Evolutionary conservation across 2,888 invertebrate species (phyloP).

Genomic region (Allacma fusca): DNA sequence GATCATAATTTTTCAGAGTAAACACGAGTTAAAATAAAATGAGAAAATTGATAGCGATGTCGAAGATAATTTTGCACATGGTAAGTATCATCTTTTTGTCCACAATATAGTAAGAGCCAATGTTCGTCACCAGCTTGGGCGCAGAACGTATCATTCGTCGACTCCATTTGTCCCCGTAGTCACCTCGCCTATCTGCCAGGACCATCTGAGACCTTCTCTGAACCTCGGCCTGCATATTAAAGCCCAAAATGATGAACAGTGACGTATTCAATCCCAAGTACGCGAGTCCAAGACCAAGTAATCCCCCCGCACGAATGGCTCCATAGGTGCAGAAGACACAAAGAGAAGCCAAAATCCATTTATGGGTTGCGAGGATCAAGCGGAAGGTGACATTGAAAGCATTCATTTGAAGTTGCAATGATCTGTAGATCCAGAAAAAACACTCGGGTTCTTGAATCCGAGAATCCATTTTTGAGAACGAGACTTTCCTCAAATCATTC

Average conservation of each 20-base stretch:
- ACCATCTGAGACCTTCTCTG: background rate
- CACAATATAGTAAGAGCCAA: slow-evolving; percentile 11
- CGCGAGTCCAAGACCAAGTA: background rate
- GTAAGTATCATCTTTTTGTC: background rate
- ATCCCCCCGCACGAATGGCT: slow-evolving; percentile 2
- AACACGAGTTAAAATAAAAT: background rate
- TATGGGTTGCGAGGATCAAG: background rate
- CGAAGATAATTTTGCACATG: background rate
- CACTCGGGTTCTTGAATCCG: background rate
- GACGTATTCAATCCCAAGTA: background rate
- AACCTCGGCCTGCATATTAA: background rate
- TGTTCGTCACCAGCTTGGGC: background rate
- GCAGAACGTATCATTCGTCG: background rate
- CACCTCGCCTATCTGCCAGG: background rate
- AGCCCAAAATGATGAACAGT: background rate
- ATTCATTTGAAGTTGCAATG: background rate
- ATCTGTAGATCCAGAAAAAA: background rate
- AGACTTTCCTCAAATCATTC: background rate
- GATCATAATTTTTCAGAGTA: no score
- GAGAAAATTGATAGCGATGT: background rate
- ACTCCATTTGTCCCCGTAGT: background rate
- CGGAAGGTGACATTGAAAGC: background rate
- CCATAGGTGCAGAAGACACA: background rate
- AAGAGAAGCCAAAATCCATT: background rate
- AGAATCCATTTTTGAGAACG: background rate